Percentiles rank a stretch among this genome's conserved stretches.
These are phyloP conservation scores for Apis laboriosa DNA, from an alignment of 1,140 invertebrate species.

Conservation along the genomic window DNA sequence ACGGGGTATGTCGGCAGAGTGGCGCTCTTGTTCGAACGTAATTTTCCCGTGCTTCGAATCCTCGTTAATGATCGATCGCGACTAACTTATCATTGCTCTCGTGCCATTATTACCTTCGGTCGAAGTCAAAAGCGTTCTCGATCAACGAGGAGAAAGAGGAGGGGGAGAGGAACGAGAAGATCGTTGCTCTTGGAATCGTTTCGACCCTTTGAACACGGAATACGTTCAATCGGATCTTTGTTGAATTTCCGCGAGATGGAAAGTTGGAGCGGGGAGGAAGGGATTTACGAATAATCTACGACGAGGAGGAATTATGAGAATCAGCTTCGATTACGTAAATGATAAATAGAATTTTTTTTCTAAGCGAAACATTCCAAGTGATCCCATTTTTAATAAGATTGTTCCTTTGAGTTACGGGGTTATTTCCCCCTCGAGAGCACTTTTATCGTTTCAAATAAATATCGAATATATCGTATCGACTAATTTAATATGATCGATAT, in stretches of 20 bases:
- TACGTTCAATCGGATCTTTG: neutral
- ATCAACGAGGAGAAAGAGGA: neutral
- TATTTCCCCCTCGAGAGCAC: too few species aligned
- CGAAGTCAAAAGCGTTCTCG: neutral
- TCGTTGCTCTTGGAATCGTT: neutral
- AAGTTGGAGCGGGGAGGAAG: neutral
- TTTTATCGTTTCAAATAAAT: too few species aligned
- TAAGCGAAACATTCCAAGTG: too few species aligned
- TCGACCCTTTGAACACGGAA: neutral
- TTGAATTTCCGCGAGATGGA: neutral
- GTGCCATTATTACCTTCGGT: neutral
- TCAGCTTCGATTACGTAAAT: too few species aligned
- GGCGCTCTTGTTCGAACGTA: neutral
- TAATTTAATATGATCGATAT: too few species aligned
- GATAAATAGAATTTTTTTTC: too few species aligned
- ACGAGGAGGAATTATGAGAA: too few species aligned
- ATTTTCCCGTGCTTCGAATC: constrained; percentile 8
- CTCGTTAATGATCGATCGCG: constrained; percentile 23
- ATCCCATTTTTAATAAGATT: too few species aligned
- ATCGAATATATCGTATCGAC: too few species aligned
- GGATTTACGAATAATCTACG: too few species aligned
- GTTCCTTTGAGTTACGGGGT: too few species aligned
- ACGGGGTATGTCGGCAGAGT: neutral
- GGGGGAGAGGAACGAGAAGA: too few species aligned
- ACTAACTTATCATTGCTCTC: constrained; percentile 1